Evolutionary conservation across 2,888 invertebrate species (phyloP), one percentile per base, ranked within the genome.

Genomic region (Amiota minor): DNA sequence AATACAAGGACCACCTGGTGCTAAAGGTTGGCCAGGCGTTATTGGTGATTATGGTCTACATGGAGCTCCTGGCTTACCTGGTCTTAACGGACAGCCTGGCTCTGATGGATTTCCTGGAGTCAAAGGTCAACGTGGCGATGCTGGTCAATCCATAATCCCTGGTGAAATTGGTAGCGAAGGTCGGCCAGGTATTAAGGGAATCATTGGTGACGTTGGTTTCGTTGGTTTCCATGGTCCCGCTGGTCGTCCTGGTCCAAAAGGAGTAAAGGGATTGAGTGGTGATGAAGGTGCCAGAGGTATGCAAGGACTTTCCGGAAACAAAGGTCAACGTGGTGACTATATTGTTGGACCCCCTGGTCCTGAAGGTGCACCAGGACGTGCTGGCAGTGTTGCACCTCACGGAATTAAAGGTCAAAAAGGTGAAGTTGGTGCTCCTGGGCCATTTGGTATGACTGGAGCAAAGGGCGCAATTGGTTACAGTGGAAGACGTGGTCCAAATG

Each of bases 11-110:
- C 88, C 90, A 0, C 80, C 88, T 46, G 96, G 96, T 16, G 86
- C 90, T 11, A 94, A 94, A 88, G 96, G 96, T 4, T 91, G 92
- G 77, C 89, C 91, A 1, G 96, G 96, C 49, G 88, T 92, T 65
- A 91, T 91, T 35, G 96, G 96, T 56, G 91, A 92, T 74, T 86
- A 89, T 55, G 94, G 96, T 16, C 92, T 91, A 0, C 90, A 88
- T 53, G 96, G 96, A 67, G 86, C 88, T 4, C 89, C 91, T 8
- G 95, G 95, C 49, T 82, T 84, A 11, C 87, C 90, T 73, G 93
- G 93, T 79, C 53, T 77, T 50, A 75, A 82, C 78, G 80, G 93
- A 90, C 65, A 87, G 82, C 62, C 87, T 79, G 84, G 94, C 2
- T 0, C 61, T 0, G 80, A 83, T 47, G 90, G 91, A 11, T 8